Percentiles rank a stretch among this genome's conserved stretches.
These are phyloP conservation scores for Oenanthe oenanthe DNA, from an alignment of 2,113 vertebrate genomes.

Conservation along the genomic window DNA sequence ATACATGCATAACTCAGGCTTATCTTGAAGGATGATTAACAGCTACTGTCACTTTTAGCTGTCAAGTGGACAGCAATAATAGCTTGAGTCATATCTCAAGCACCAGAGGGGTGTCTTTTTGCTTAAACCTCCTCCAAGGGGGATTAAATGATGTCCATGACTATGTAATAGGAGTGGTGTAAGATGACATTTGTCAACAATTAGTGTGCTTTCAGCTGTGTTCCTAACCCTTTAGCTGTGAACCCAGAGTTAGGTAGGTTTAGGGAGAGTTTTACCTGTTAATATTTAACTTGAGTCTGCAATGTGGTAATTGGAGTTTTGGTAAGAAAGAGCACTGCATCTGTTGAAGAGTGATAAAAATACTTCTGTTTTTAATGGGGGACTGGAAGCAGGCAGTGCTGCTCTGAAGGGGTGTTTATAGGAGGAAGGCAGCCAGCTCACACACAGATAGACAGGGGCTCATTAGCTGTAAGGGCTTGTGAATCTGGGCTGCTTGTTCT, in stretches of 20 bases:
- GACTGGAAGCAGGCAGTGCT: neutral
- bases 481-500: neutral
- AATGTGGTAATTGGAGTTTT: neutral
- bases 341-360: neutral
- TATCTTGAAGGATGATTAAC: neutral
- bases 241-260: neutral
- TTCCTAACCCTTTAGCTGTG: neutral
- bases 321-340: neutral
- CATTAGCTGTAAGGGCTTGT: neutral
- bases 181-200: slow-evolving; percentile 18
- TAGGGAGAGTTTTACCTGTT: neutral
- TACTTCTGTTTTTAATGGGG: neutral
- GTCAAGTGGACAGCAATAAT: neutral
- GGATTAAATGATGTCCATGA: neutral
- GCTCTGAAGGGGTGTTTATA: neutral
- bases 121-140: neutral
- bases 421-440: neutral
- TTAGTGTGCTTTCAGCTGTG: neutral
- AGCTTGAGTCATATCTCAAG: neutral
- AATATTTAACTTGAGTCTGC: neutral
- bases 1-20: neutral
- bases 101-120: neutral
- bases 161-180: neutral
- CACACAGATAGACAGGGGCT: neutral
- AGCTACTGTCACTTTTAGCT: neutral